phyloP scores from a whole-genome alignment of 2,888 invertebrate genomes.

The Eristalinus aeneus region DNA sequence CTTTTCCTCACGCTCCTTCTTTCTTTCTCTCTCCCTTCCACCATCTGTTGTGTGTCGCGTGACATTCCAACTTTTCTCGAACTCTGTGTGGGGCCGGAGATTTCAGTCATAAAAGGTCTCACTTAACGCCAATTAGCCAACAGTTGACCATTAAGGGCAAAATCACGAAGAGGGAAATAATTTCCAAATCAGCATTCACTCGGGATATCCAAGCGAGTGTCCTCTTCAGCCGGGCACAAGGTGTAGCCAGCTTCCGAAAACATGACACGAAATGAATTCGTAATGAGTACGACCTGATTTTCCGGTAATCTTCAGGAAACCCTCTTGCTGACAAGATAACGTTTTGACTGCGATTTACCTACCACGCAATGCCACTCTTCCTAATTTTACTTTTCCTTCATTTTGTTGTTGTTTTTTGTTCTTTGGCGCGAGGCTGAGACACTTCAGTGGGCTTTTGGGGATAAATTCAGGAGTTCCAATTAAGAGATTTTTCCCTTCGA shows the following conservation, averaged over 20 bases:
- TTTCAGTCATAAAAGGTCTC: constrained; percentile 53
- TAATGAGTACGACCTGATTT: constrained; percentile 70
- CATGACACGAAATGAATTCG: constrained; percentile 68
- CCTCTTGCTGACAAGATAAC: constrained; percentile 57
- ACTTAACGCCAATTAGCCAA: constrained; percentile 70
- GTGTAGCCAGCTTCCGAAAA: constrained; percentile 50
- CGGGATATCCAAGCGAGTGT: constrained; percentile 4
- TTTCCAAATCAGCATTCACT: constrained; percentile 59
- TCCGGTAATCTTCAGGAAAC: constrained; percentile 52
- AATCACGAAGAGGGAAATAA: constrained; percentile 50
- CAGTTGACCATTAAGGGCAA: constrained; percentile 64
- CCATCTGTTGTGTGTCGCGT: constrained; percentile 28
- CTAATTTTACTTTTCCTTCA: background rate
- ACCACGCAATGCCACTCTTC: background rate
- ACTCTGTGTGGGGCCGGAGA: background rate
- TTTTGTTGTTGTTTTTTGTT: background rate
- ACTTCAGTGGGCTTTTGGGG: background rate
- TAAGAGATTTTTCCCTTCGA: constrained; percentile 23
- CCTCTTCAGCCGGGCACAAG: constrained; percentile 19
- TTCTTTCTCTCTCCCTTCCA: background rate
- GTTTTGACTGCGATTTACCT: constrained; percentile 51
- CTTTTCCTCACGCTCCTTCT: too few relatives aligned
- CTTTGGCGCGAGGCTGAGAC: background rate
- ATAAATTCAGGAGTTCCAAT: constrained; percentile 40
- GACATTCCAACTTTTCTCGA: constrained; percentile 48